A percentile compares a stretch with the other conserved stretches of the same genome.
Evolutionary conservation across 2,888 invertebrate species (phyloP).

Genomic region (Agrotis ipsilon): DNA sequence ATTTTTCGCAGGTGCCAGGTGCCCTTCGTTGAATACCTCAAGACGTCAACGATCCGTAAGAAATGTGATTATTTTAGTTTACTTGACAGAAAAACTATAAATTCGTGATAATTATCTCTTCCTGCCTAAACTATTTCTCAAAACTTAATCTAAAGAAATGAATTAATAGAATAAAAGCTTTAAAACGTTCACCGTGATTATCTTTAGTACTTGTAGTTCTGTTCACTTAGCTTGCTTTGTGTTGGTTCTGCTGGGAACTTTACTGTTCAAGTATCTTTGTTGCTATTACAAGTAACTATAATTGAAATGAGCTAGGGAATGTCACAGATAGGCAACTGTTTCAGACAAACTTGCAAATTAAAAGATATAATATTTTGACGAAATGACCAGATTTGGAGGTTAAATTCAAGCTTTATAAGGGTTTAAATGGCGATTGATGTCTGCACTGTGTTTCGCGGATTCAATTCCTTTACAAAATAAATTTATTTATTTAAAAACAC

Average conservation of each 20-base stretch:
- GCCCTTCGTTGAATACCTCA: too few species aligned
- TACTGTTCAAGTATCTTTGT: conserved; percentile 9
- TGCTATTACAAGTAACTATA: not conserved
- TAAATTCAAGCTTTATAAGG: not conserved
- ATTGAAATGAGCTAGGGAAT: not conserved
- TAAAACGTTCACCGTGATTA: conserved; percentile 5
- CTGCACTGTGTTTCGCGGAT: too few species aligned
- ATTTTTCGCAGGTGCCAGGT: too few species aligned
- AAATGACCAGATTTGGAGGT: not conserved
- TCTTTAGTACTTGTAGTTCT: not conserved
- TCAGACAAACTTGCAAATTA: not conserved
- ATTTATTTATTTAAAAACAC: too few species aligned
- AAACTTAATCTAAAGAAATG: not conserved
- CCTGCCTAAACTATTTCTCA: not conserved
- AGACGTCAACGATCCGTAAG: too few species aligned
- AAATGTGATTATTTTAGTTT: too few species aligned
- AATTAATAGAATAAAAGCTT: not conserved
- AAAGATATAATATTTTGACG: not conserved
- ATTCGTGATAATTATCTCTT: not conserved
- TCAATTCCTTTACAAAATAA: too few species aligned
- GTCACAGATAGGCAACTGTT: not conserved
- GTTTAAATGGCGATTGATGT: too few species aligned
- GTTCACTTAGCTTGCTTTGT: conserved; percentile 9
- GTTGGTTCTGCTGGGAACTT: not conserved
- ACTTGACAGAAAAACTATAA: too few species aligned